Evolutionary conservation across 2,113 vertebrate genomes (phyloP).

Genomic region (Isichthys henryi): DNA sequence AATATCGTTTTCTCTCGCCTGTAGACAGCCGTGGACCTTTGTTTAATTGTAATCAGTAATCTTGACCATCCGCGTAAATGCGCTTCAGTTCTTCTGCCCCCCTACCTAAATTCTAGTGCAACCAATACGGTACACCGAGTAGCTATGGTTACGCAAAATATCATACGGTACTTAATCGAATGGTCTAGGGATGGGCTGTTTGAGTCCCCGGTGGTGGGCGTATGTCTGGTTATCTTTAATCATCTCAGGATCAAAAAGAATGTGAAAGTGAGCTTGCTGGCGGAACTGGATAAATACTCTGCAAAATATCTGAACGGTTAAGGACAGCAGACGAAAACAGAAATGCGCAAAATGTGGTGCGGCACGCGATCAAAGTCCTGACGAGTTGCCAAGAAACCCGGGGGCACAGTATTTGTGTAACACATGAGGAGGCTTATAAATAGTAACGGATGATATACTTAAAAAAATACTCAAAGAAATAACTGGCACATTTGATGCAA

Average conservation of each 20-base stretch:
- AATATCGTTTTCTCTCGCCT: background rate
- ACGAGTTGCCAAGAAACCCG: background rate
- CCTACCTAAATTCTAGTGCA: background rate
- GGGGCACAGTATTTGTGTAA: background rate
- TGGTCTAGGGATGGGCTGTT: background rate
- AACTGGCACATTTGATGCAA: background rate
- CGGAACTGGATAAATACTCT: background rate
- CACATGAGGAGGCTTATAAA: background rate
- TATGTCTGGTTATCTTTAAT: background rate
- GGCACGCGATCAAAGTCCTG: background rate
- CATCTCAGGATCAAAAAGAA: background rate
- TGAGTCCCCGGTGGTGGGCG: background rate
- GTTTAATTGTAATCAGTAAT: background rate
- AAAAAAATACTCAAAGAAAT: background rate
- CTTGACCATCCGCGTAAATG: background rate
- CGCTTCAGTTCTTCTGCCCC: background rate
- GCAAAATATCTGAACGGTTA: background rate
- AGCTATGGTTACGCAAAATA: conserved; percentile 7
- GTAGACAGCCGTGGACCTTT: background rate
- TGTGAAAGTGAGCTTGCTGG: background rate
- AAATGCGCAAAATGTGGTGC: conserved; percentile 1
- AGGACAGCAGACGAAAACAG: background rate
- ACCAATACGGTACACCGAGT: background rate
- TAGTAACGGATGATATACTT: background rate
- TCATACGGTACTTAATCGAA: background rate